These are phyloP conservation scores for Cuniculus paca DNA, from an alignment of 2,797 vertebrate species.

Conservation along the genomic window DNA sequence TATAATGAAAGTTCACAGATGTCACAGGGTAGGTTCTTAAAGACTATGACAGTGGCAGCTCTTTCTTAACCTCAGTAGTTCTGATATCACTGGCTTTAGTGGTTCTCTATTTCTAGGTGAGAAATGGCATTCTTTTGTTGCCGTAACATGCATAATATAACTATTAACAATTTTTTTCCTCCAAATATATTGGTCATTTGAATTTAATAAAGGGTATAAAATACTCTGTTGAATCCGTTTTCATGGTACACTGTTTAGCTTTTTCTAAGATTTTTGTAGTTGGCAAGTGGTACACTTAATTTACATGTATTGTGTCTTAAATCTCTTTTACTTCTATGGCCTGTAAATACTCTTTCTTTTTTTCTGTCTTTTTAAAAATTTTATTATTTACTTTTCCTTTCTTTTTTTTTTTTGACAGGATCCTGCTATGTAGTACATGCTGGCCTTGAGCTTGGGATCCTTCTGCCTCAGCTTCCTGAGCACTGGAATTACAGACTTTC, in stretches of 20 bases:
- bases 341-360: not conserved
- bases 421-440: not conserved
- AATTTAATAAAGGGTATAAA: not conserved
- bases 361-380: too few relatives aligned
- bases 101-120: not conserved
- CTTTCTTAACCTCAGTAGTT: not conserved
- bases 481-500: not conserved
- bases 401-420: not conserved
- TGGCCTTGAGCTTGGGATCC: not conserved
- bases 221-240: not conserved
- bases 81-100: not conserved
- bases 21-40: not conserved
- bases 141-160: not conserved
- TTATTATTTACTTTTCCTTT: not conserved
- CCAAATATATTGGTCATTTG: not conserved
- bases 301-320: not conserved
- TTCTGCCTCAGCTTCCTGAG: not conserved
- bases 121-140: not conserved
- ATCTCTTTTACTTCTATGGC: not conserved
- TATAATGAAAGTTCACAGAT: not conserved
- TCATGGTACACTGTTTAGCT: not conserved
- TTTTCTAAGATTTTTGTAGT: not conserved
- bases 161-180: not conserved
- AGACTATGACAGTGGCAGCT: not conserved
- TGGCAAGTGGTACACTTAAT: not conserved